phyloP scores from a whole-genome alignment of 2,888 invertebrate species.

The Sphaerophoria taeniata region DNA sequence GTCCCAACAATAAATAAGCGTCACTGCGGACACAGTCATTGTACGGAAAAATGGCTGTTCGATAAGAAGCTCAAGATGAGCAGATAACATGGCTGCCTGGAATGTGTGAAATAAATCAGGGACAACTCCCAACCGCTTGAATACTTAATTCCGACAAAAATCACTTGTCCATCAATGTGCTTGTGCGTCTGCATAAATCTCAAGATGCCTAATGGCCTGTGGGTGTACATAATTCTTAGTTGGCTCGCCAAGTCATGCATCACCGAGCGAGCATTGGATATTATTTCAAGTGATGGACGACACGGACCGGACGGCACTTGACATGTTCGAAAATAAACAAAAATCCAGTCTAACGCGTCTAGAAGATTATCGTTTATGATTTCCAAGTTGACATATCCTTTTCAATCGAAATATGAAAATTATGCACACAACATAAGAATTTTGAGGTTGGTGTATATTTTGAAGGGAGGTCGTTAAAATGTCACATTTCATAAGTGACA shows the following conservation, averaged over 20 bases:
- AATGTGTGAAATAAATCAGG: slow-evolving; percentile 71
- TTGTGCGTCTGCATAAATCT: slow-evolving; percentile 57
- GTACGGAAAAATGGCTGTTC: slow-evolving; percentile 1
- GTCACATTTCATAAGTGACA: slow-evolving; percentile 69
- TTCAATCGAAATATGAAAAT: slow-evolving; percentile 18
- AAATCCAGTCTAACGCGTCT: slow-evolving; percentile 30
- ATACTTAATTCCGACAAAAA: slow-evolving; percentile 63
- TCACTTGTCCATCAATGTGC: slow-evolving; percentile 63
- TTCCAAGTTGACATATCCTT: slow-evolving; percentile 66
- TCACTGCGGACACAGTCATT: slow-evolving; percentile 42
- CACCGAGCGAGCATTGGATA: not conserved
- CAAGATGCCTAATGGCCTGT: slow-evolving; percentile 13
- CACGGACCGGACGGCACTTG: slow-evolving; percentile 36
- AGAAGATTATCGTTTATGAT: slow-evolving; percentile 26
- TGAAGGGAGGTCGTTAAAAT: slow-evolving; percentile 63
- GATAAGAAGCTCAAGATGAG: slow-evolving; percentile 2
- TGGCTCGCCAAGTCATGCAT: slow-evolving; percentile 23
- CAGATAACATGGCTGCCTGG: slow-evolving; percentile 38
- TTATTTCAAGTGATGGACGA: slow-evolving; percentile 32
- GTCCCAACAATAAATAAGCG: slow-evolving; percentile 34
- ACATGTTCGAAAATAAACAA: slow-evolving; percentile 30
- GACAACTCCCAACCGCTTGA: slow-evolving; percentile 51
- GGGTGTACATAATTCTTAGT: slow-evolving; percentile 64
- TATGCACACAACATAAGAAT: slow-evolving; percentile 38
- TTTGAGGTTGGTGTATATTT: slow-evolving; percentile 34